Evolutionary conservation across 2,113 vertebrate genomes (phyloP), one percentile per base, ranked within the genome.

Genomic region (Barnardius zonarius): DNA sequence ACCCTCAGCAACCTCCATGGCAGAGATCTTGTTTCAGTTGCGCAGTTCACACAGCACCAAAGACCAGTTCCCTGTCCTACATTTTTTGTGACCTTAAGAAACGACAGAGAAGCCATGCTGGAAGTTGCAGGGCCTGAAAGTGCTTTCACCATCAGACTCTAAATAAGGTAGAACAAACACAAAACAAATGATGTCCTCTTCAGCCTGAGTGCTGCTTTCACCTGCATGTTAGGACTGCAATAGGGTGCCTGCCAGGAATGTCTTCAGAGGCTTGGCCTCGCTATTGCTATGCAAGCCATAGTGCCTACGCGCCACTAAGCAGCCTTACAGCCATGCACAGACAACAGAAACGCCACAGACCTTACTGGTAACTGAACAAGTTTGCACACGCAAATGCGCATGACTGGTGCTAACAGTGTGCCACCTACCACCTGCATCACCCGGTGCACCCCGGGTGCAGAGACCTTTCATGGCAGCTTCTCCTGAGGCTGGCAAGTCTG

Each of bases 361-460:
- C 44, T 30, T 30, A 3, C 67, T 35, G 18, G 22, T 4, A 7
- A 19, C n/a, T 2, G 5, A 4, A 4, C 4, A 43, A 27, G 14
- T 4, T 39, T 1, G 27, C 23, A 24, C 3, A 28, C 49, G 57
- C 63, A 6, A 48, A 48, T 1, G 33, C 5, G 23, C 17, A 18
- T 7, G 27, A 8, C n/a, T 28, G 22, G 27, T 5, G 54, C 46
- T 22, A 78, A 24, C 1, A 5, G 17, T 6, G 30, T 46, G 20
- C n/a, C 30, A 22, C 17, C 13, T 37, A 15, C 46, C n/a, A 28
- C n/a, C 57, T 24, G 57, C 57, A 59, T n/a, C 55, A n/a, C 20
- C 13, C 1, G 16, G 12, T 6, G 55, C 20, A 11, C 7, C 13
- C 11, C 0, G 2, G 4, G 7, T 5, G 2, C 51, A 6, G 9